A percentile compares a stretch with the other conserved stretches of the same genome.
phyloP scores from a whole-genome alignment of 2,888 invertebrate genomes.

The Leucoptera coffeella region DNA sequence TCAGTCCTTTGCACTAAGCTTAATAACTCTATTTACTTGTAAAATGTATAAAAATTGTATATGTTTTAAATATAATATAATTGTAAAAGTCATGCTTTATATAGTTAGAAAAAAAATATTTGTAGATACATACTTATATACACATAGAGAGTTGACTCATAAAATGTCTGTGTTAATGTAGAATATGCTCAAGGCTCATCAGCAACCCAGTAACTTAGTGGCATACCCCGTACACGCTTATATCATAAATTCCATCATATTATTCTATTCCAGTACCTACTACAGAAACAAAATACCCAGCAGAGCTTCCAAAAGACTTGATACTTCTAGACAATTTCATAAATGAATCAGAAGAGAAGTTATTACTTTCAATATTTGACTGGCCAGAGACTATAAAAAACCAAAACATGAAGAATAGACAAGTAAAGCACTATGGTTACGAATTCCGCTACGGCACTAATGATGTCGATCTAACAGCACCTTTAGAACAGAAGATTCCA shows the following conservation, averaged over 20 bases:
- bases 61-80: slow-evolving; percentile 9
- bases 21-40: too few relatives aligned
- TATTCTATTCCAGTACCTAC: slow-evolving; percentile 24
- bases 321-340: slow-evolving; percentile 65
- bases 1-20: too few relatives aligned
- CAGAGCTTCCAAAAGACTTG: slow-evolving; percentile 62
- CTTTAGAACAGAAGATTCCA: slow-evolving; percentile 66
- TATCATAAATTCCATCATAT: background rate
- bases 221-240: background rate
- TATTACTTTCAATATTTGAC: slow-evolving; percentile 53
- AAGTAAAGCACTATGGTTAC: slow-evolving; percentile 87
- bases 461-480: slow-evolving; percentile 68
- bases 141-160: background rate
- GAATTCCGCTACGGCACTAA: slow-evolving; percentile 86
- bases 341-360: slow-evolving; percentile 59
- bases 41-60: too few relatives aligned
- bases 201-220: background rate
- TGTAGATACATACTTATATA: background rate
- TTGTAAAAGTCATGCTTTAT: background rate
- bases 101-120: background rate
- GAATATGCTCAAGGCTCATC: background rate
- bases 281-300: slow-evolving; percentile 19
- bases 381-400: slow-evolving; percentile 27
- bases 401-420: slow-evolving; percentile 65
- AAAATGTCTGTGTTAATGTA: too few relatives aligned